Percentiles rank a stretch among this genome's conserved stretches.
Evolutionary conservation across 2,797 vertebrate species (phyloP).

Genomic region (Parotocinclus haroldoi): DNA sequence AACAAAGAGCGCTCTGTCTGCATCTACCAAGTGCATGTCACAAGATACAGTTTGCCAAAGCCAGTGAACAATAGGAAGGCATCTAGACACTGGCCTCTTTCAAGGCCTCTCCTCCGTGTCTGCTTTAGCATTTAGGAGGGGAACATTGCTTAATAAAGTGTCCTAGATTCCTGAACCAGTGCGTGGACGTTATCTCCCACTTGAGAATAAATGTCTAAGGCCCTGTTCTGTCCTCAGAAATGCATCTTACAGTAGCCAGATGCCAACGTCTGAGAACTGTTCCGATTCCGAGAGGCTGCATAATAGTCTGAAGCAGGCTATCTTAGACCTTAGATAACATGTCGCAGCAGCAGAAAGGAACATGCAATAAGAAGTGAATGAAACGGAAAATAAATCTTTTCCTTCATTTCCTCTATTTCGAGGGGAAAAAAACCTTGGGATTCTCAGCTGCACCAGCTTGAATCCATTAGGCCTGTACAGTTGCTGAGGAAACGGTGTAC

Average conservation of each 20-base stretch:
- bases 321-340: slow-evolving; percentile 42
- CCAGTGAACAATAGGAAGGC: slow-evolving; percentile 61
- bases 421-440: slow-evolving; percentile 26
- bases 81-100: slow-evolving; percentile 69
- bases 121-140: slow-evolving; percentile 65
- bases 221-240: slow-evolving; percentile 42
- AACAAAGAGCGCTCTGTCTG: slow-evolving; percentile 72
- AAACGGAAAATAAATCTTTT: neutral
- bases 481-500: slow-evolving; percentile 64
- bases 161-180: slow-evolving; percentile 54
- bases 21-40: slow-evolving; percentile 66
- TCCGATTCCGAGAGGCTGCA: slow-evolving; percentile 4
- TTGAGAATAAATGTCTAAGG: slow-evolving; percentile 54
- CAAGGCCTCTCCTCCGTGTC: slow-evolving; percentile 57
- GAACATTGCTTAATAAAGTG: slow-evolving; percentile 62
- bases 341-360: neutral
- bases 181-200: slow-evolving; percentile 51
- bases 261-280: slow-evolving; percentile 23
- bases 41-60: slow-evolving; percentile 70
- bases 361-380: slow-evolving; percentile 15
- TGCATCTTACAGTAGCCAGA: slow-evolving; percentile 17
- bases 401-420: slow-evolving; percentile 21
- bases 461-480: slow-evolving; percentile 65
- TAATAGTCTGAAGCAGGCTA: slow-evolving; percentile 30
- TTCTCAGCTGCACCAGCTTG: slow-evolving; percentile 63